Percentiles rank a stretch among this genome's conserved stretches.
These are phyloP conservation scores for Crypturellus tataupa DNA, from an alignment of 2,797 vertebrate genomes.

Conservation along the genomic window DNA sequence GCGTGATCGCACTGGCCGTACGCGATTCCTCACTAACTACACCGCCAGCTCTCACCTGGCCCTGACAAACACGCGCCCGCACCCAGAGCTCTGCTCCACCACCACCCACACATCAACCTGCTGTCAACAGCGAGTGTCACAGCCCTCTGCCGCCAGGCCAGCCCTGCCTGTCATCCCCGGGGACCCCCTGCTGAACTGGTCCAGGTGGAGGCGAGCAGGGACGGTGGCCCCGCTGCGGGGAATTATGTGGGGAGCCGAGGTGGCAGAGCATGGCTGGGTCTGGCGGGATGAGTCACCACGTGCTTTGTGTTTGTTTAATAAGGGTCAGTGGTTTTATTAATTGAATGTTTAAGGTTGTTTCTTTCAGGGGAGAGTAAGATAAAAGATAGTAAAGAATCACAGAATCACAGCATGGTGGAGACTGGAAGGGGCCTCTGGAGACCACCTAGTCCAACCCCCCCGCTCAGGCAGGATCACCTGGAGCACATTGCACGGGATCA, in stretches of 20 bases:
- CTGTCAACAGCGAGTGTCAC: background rate
- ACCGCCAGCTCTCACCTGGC: background rate
- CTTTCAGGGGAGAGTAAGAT: background rate
- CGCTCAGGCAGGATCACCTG: too few relatives aligned
- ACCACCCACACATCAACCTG: background rate
- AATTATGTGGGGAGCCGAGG: background rate
- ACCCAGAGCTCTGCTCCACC: background rate
- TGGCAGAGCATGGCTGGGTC: background rate
- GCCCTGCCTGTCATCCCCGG: background rate
- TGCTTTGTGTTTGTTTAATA: background rate
- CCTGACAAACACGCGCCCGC: conserved; percentile 10
- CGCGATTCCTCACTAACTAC: background rate
- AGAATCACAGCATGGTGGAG: too few relatives aligned
- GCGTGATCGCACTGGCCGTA: background rate
- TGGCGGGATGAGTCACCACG: background rate
- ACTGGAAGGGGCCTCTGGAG: too few relatives aligned
- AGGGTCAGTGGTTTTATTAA: background rate
- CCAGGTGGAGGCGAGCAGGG: background rate
- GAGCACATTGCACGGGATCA: too few relatives aligned
- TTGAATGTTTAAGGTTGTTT: background rate
- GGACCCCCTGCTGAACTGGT: background rate
- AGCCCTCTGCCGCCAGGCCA: conserved; percentile 7
- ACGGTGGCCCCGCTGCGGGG: background rate
- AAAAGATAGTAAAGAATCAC: background rate
- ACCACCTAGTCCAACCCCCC: too few relatives aligned